These are phyloP conservation scores for Pyrgilauda ruficollis DNA, from an alignment of 2,113 vertebrate species.

Conservation along the genomic window DNA sequence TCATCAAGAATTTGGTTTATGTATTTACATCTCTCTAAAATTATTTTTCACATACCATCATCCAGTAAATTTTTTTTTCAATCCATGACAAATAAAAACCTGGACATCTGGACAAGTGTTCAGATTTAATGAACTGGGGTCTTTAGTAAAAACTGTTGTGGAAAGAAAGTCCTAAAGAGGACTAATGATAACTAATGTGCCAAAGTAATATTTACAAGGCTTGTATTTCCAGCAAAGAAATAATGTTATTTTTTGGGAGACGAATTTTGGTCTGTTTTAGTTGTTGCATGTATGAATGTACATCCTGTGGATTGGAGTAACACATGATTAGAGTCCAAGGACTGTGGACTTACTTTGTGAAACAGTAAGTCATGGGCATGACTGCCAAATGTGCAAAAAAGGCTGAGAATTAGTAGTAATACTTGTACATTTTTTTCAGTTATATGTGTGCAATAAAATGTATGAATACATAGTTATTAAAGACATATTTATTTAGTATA, in stretches of 20 bases:
- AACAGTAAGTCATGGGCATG: neutral
- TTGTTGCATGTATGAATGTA: neutral
- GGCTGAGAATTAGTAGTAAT: neutral
- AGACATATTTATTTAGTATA: neutral
- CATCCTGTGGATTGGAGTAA: neutral
- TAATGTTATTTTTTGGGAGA: neutral
- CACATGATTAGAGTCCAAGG: neutral
- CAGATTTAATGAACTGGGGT: neutral
- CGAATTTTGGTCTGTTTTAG: neutral
- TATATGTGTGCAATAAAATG: neutral
- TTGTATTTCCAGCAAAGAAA: neutral
- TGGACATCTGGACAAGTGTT: neutral
- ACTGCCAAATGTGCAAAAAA: neutral
- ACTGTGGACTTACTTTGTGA: neutral
- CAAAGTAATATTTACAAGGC: neutral
- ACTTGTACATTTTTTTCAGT: neutral
- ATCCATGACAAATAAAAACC: neutral
- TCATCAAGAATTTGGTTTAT: neutral
- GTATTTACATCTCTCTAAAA: neutral
- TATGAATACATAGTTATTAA: neutral
- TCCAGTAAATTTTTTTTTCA: neutral
- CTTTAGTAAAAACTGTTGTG: neutral
- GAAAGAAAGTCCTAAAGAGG: neutral
- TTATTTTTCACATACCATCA: neutral
- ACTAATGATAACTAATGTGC: neutral